Conservation (phyloP, 2,797 vertebrate genomes). For the Acridotheres tristis region DNA sequence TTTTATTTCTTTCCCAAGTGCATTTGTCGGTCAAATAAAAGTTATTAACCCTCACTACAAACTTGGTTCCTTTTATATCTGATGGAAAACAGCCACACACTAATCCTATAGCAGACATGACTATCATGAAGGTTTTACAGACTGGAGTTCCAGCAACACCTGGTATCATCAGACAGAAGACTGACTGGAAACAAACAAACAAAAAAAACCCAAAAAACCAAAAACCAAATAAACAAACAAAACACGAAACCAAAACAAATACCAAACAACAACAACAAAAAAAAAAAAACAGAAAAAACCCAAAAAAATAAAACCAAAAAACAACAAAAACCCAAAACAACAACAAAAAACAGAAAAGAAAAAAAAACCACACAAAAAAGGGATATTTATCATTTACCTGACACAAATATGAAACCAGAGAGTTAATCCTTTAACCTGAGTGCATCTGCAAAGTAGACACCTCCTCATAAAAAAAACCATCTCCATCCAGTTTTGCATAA, state of each 20-base stretch:
- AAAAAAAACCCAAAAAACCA: too few species aligned
- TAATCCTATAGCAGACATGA: not conserved
- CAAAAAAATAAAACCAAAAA: too few species aligned
- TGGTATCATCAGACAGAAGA: not conserved
- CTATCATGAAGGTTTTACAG: not conserved
- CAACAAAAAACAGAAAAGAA: too few species aligned
- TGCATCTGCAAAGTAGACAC: not conserved
- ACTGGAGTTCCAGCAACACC: not conserved
- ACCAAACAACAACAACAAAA: too few species aligned
- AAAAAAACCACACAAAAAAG: not conserved
- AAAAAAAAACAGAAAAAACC: too few species aligned
- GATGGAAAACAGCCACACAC: not conserved
- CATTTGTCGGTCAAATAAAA: not conserved
- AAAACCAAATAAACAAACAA: too few species aligned
- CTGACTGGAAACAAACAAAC: not conserved
- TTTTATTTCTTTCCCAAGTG: not conserved
- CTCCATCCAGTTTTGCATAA: conserved; percentile 24
- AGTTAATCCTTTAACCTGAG: conserved; percentile 19
- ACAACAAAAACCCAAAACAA: too few species aligned
- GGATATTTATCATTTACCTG: not conserved
- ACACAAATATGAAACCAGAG: conserved; percentile 6
- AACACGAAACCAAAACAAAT: not conserved
- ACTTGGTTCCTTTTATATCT: not conserved
- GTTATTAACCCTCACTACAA: not conserved
- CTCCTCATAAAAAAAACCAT: not conserved